Evolutionary conservation across 2,888 invertebrate species (phyloP), one percentile per base, ranked within the genome.

Genomic region (Oconnorella tubifera): DNA sequence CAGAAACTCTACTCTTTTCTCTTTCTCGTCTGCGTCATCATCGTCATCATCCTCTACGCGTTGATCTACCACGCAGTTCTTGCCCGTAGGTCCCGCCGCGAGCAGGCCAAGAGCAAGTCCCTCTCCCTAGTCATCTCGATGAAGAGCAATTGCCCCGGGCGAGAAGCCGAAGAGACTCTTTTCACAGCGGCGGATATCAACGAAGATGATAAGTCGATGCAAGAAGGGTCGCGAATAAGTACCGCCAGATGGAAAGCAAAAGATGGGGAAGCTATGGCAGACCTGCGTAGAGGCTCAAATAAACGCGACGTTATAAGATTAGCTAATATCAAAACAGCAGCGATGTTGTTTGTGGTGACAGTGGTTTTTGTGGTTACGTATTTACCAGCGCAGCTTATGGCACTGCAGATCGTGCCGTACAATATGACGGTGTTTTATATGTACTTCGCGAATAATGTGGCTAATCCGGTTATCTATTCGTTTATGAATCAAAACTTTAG

Each of bases 381-480:
- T 66, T 65, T 78, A 31, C 80, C 80, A 1, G 76, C 78, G 10
- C 76, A 75, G 70, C 69, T 80, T 6, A 79, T 77, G 76, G 76
- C 78, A 3, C 68, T 75, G 28, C 31, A 59, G 6, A 62, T 75
- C 49, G 62, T 78, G 0, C 55, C 58, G 4, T 51, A 57, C 72
- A 74, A 77, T 63, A 66, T 73, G 33, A 73, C 77, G 32, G 73
- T 81, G n/a, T 81, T 81, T 68, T 81, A 80, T 70, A 72, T 80
- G 72, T 81, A 81, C 68, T 81, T 79, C 67, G 73, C 77, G 53
- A 81, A 81, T 70, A 80, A 81, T 69, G 78, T 79, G 48, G 80
- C 78, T 40, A 81, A 81, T 71, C 80, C 81, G 1, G 75, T 81
- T 61, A 80, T 81, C 57, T 81, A 81, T 70, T 79, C 79, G 55